Evolutionary conservation across 35 echinoderm and acorn worm genomes (phyloP).

Genomic region (Apostichopus californicus): DNA sequence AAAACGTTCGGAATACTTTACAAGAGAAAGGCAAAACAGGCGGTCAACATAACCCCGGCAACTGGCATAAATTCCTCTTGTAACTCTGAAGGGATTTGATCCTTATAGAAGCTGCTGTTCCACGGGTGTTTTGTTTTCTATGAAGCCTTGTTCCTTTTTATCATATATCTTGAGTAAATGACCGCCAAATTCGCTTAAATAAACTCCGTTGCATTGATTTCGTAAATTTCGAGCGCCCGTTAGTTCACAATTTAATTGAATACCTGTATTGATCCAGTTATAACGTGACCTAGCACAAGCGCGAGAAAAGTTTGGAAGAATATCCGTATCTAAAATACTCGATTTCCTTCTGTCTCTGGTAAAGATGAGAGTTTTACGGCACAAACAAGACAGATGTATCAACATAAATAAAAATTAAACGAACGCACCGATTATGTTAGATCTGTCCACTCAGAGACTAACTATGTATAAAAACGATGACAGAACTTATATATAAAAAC

Average conservation of each 20-base stretch:
- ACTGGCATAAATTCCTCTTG: too few species aligned
- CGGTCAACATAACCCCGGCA: too few species aligned
- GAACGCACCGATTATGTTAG: background rate
- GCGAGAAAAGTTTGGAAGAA: background rate
- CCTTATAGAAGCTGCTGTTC: too few species aligned
- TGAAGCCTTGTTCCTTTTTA: background rate
- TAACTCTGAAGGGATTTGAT: too few species aligned
- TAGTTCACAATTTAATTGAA: constrained; percentile 1
- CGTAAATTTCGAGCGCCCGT: background rate
- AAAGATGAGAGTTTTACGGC: background rate
- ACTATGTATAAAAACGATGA: background rate
- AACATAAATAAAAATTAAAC: background rate
- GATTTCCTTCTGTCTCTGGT: background rate
- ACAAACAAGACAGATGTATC: background rate
- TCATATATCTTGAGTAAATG: background rate
- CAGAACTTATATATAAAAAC: background rate
- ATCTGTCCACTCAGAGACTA: background rate
- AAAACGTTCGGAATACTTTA: too few species aligned
- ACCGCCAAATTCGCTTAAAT: background rate
- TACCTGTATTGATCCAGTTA: background rate
- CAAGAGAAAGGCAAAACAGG: too few species aligned
- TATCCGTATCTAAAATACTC: background rate
- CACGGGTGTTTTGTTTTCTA: background rate
- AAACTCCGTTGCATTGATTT: background rate
- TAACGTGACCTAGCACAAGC: background rate